Conservation (phyloP, 2,797 vertebrate species). For the Lacerta bilineata region DNA sequence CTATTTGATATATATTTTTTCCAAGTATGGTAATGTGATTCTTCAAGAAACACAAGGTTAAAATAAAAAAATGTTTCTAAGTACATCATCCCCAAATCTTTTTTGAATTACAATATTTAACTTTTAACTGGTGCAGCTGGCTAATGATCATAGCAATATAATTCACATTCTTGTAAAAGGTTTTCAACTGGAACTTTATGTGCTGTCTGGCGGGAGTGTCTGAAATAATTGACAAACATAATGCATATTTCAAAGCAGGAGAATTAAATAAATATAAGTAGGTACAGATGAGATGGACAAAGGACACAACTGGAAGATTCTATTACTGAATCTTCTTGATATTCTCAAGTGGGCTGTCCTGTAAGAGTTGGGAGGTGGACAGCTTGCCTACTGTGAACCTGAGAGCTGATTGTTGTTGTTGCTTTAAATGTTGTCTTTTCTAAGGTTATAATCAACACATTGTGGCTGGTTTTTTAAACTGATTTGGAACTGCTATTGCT, state of each 20-base stretch:
- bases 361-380: no score
- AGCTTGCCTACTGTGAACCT: no score
- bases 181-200: conserved; percentile 39
- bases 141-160: conserved; percentile 63
- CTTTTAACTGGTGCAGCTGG: conserved; percentile 57
- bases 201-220: conserved; percentile 12
- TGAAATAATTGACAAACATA: conserved; percentile 40
- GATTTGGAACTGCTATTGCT: no score
- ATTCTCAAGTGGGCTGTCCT: no score
- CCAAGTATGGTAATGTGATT: conserved; percentile 54
- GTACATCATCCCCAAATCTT: conserved; percentile 67
- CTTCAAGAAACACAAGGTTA: conserved; percentile 44
- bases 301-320: conserved; percentile 30
- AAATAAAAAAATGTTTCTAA: conserved; percentile 44
- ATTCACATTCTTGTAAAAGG: conserved; percentile 45
- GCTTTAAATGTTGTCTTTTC: no score
- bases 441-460: no score
- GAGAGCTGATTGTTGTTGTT: no score
- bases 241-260: conserved; percentile 24
- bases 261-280: conserved; percentile 36
- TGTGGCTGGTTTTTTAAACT: no score
- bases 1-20: conserved; percentile 65
- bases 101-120: conserved; percentile 69
- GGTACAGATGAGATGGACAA: conserved; percentile 42
- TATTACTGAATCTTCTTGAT: conserved; percentile 4